A percentile compares a stretch with the other conserved stretches of the same genome.
These are phyloP conservation scores for Caenorhabditis sulstoni DNA, from an alignment of 2,888 invertebrate genomes.

Conservation along the genomic window DNA sequence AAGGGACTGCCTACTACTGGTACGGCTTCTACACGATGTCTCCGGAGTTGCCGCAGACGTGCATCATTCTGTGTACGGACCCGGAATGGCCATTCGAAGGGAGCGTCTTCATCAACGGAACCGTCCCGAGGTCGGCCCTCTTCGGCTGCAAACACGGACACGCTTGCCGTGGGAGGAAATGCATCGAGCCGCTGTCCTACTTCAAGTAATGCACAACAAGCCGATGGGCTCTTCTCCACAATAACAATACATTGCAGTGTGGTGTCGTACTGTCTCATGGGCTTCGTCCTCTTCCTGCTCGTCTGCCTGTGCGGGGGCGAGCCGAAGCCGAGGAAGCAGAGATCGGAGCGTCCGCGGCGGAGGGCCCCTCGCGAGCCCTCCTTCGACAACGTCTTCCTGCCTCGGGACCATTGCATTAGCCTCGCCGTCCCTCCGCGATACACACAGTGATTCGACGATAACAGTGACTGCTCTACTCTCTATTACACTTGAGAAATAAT, in stretches of 20 bases:
- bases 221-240: no score
- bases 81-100: constrained; percentile 45
- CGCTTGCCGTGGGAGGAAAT: constrained; percentile 9
- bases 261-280: constrained; percentile 26
- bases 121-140: constrained; percentile 14
- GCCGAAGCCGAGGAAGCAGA: constrained; percentile 4
- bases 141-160: constrained; percentile 24
- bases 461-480: no score
- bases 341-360: background rate
- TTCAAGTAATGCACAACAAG: constrained; percentile 17
- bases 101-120: constrained; percentile 26
- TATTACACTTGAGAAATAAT: no score
- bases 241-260: constrained; percentile 13
- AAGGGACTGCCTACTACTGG: constrained; percentile 43
- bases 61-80: constrained; percentile 33
- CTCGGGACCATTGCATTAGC: background rate
- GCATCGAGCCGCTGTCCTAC: constrained; percentile 16
- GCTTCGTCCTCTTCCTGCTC: constrained; percentile 18
- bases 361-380: background rate
- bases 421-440: constrained; percentile 12
- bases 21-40: constrained; percentile 24
- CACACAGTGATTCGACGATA: background rate
- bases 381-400: constrained; percentile 6
- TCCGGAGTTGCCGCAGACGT: constrained; percentile 29
- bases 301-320: constrained; percentile 6